These are phyloP conservation scores for Xylota sylvarum DNA, from an alignment of 2,888 invertebrate genomes.

Conservation along the genomic window DNA sequence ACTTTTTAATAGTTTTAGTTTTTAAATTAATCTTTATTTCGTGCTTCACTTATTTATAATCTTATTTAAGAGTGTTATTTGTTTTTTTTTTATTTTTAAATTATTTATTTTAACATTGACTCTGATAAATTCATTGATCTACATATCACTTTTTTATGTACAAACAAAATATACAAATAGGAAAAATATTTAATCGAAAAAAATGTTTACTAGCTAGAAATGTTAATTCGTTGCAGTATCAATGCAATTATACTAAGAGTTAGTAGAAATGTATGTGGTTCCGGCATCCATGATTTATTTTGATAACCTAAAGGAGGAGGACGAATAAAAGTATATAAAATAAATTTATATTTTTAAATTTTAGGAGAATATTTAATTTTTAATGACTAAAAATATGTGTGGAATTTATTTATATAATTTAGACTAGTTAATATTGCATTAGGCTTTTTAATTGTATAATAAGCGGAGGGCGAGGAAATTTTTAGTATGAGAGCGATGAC, in stretches of 20 bases:
- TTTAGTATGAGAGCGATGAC: too few relatives aligned
- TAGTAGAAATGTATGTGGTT: constrained; percentile 38
- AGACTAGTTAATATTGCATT: too few relatives aligned
- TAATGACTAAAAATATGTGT: too few relatives aligned
- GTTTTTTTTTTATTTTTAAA: constrained; percentile 30
- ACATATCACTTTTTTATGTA: constrained; percentile 76
- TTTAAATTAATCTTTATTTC: constrained; percentile 67
- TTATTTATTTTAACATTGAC: constrained; percentile 71
- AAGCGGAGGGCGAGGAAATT: too few relatives aligned
- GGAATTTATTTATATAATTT: too few relatives aligned
- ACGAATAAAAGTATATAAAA: too few relatives aligned
- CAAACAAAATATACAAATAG: constrained; percentile 75
- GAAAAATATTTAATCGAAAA: constrained; percentile 38
- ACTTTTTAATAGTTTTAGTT: not conserved
- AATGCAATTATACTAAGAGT: constrained; percentile 16
- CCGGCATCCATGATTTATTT: constrained; percentile 35
- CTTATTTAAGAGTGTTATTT: constrained; percentile 67
- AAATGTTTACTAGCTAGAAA: constrained; percentile 62
- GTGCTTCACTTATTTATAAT: constrained; percentile 69
- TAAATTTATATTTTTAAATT: too few relatives aligned
- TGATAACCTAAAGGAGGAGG: constrained; percentile 52
- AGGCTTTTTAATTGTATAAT: too few relatives aligned
- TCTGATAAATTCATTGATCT: constrained; percentile 76
- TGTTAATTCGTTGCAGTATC: constrained; percentile 18
- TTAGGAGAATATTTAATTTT: too few relatives aligned